Evolutionary conservation across 2,888 invertebrate species (phyloP).

Genomic region (Cheiracanthium punctorium): DNA sequence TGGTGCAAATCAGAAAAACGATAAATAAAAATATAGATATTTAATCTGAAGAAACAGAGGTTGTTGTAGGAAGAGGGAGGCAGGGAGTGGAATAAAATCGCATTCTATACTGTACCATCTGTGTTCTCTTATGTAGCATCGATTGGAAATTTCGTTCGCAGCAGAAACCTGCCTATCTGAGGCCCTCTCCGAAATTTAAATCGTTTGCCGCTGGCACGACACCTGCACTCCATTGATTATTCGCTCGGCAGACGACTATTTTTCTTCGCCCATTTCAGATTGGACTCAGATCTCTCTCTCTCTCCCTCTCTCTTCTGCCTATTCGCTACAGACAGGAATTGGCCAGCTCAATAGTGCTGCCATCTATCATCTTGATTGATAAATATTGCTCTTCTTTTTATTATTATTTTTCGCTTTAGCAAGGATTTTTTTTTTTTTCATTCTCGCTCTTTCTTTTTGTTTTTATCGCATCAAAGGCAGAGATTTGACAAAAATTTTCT

Average conservation of each 20-base stretch:
- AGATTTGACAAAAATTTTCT: too few relatives aligned
- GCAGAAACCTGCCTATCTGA: conserved; percentile 45
- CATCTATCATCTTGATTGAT: conserved; percentile 17
- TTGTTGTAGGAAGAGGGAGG: neutral
- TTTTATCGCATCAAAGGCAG: too few relatives aligned
- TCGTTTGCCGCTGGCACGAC: conserved; percentile 51
- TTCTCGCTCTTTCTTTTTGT: too few relatives aligned
- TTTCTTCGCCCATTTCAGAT: conserved; percentile 25
- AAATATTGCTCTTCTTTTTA: neutral
- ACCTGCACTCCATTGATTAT: conserved; percentile 67
- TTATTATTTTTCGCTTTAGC: too few relatives aligned
- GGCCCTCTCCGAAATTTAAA: conserved; percentile 47
- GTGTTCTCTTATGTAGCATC: conserved; percentile 39
- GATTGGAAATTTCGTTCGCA: conserved; percentile 50
- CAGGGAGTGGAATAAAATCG: conserved; percentile 9
- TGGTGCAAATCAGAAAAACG: neutral
- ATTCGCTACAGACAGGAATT: too few relatives aligned
- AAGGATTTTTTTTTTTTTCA: too few relatives aligned
- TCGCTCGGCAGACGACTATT: conserved; percentile 31
- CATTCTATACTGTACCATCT: conserved; percentile 40
- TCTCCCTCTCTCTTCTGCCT: too few relatives aligned
- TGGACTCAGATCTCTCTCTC: neutral
- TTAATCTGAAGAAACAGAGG: conserved; percentile 46
- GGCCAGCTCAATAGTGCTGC: neutral
- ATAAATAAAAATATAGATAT: conserved; percentile 25